Base-by-base conservation (phyloP, 2,888 invertebrate species). In the Andricus curvator region DNA sequence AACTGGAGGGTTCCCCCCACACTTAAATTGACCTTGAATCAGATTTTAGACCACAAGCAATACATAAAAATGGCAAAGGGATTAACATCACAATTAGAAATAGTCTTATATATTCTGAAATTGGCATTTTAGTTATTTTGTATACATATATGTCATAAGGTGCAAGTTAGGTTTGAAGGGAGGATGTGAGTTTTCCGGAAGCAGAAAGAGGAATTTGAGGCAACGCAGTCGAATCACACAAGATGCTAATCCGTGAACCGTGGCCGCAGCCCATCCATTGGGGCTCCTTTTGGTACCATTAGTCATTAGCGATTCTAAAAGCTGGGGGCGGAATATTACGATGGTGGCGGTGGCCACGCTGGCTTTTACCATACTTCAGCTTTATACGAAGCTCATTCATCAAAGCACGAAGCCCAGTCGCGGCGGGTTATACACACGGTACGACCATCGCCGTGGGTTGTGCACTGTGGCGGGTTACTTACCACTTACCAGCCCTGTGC, bases 221-320 rank as follows among this genome's bases (percentile, higher is more conserved):
- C 74, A 74, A 37, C n/a, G 56, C 33, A 80, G 80, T 80, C 80
- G 84, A 81, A 83, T 77, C 74, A 81, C 76, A 78, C 74, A 74
- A 64, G 48, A 79, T 70, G 78, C 81, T 84, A 82, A 84, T 84
- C 84, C 81, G 79, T 81, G 78, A 80, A 77, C 80, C 79, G 68
- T 79, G 51, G 81, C 80, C 64, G 74, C 67, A 78, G 80, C 70
- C 77, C 78, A 60, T 78, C 70, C 77, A 67, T 68, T 78, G 77
- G 65, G 44, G 84, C 85, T 88, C 85, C 87, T 88, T 89, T 89
- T 85, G 88, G 87, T 89, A 88, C 91, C 89, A 91, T 92, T 91
- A 91, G 91, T 92, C 90, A 91, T 92, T 92, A 92, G 91, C 86
- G 90, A 90, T 91, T 91, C 90, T 89, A 89, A 92, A 92, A 91